Percentiles rank a stretch among this genome's conserved stretches.
These are phyloP conservation scores for Oligia fasciuncula DNA, from an alignment of 2,888 invertebrate species.

Conservation along the genomic window DNA sequence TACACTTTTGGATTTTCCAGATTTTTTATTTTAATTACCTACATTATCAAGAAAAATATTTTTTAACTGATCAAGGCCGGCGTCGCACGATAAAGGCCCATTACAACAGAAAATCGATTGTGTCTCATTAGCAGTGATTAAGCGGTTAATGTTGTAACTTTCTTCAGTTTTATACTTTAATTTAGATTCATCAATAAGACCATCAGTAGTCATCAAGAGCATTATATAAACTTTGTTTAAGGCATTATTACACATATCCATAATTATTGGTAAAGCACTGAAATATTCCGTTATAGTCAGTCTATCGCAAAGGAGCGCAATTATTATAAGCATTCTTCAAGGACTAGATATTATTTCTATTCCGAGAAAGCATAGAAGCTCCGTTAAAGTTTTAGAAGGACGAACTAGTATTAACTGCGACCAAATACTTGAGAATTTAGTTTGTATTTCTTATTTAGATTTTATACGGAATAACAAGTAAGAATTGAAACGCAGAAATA, in stretches of 20 bases:
- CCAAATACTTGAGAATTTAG: not conserved
- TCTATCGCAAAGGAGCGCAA: not conserved
- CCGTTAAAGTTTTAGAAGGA: not conserved
- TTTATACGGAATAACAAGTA: not conserved
- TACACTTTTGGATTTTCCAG: too few species aligned
- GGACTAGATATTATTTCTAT: slow-evolving; percentile 5
- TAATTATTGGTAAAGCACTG: not conserved
- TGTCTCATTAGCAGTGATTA: too few species aligned
- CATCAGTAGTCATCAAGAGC: not conserved
- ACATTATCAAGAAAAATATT: not conserved
- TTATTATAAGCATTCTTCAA: not conserved
- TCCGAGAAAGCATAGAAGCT: not conserved
- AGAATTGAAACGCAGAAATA: not conserved
- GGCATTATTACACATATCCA: too few species aligned
- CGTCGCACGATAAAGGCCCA: too few species aligned
- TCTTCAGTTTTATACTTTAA: slow-evolving; percentile 3
- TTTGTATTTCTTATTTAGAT: not conserved
- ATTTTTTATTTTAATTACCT: slow-evolving; percentile 7
- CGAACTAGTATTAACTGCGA: not conserved
- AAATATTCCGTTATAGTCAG: not conserved
- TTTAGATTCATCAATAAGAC: not conserved
- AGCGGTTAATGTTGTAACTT: not conserved
- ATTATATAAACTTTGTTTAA: too few species aligned
- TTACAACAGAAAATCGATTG: too few species aligned
- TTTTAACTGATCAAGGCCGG: too few species aligned